Conservation (phyloP, 2,113 vertebrate species). For the Emydura subglobosa region DNA sequence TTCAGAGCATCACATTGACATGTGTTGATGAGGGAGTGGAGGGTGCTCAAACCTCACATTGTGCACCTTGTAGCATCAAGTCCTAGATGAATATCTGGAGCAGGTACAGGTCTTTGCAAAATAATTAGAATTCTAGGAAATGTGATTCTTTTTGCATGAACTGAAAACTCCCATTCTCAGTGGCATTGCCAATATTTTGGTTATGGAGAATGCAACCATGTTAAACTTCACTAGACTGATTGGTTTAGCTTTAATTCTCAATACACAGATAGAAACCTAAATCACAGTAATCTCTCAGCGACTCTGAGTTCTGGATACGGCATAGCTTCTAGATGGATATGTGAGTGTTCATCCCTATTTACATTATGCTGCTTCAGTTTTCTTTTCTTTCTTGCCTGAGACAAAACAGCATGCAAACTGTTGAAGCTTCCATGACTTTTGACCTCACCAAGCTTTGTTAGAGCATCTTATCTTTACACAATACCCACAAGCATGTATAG, state of each 20-base stretch:
- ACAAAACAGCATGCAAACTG: constrained; percentile 45
- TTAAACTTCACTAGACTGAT: background rate
- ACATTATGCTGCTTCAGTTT: constrained; percentile 37
- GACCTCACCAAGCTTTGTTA: constrained; percentile 70
- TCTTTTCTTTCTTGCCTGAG: constrained; percentile 28
- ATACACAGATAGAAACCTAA: background rate
- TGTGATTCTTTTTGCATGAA: background rate
- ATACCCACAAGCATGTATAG: constrained; percentile 55
- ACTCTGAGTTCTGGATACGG: background rate
- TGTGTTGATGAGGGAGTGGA: background rate
- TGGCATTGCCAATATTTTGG: background rate
- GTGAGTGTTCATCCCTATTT: background rate
- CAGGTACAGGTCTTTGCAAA: background rate
- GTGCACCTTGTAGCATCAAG: background rate
- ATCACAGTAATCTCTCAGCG: background rate
- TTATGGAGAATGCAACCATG: background rate
- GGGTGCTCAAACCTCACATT: fast-evolving
- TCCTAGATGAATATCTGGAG: background rate
- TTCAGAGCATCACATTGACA: background rate
- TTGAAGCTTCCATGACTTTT: constrained; percentile 73
- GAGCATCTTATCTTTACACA: constrained; percentile 70
- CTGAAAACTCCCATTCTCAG: background rate
- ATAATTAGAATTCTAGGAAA: background rate
- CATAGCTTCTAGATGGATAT: background rate
- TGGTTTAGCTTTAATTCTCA: background rate